Evolutionary conservation across 2,113 vertebrate species (phyloP).

Genomic region (Poecilia latipinna): DNA sequence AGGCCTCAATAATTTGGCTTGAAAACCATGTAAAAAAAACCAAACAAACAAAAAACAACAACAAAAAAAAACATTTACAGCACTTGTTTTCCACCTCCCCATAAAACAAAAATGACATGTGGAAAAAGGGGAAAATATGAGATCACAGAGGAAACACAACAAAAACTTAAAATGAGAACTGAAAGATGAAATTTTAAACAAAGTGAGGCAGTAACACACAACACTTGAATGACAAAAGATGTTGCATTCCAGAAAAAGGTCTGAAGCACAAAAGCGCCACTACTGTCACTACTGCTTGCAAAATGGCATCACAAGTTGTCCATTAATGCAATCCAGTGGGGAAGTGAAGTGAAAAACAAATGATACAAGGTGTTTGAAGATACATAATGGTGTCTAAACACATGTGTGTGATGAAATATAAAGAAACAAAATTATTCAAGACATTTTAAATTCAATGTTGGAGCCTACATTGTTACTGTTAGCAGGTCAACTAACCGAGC

Average conservation of each 20-base stretch:
- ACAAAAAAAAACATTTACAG: conserved; percentile 53
- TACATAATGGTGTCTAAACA: no score
- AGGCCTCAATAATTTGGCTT: conserved; percentile 64
- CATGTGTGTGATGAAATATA: no score
- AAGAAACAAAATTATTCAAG: no score
- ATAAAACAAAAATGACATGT: conserved; percentile 25
- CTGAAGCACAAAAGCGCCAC: no score
- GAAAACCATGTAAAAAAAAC: conserved; percentile 71
- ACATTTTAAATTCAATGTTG: no score
- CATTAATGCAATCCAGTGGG: no score
- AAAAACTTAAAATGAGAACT: conserved; percentile 21
- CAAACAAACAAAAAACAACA: neutral
- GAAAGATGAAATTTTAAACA: conserved; percentile 36
- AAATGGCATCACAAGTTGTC: no score
- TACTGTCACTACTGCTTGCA: no score
- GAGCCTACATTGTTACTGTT: no score
- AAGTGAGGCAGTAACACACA: conserved; percentile 28
- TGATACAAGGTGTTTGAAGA: no score
- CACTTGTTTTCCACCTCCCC: conserved; percentile 64
- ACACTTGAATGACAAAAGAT: conserved; percentile 23
- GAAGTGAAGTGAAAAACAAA: no score
- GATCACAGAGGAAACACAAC: conserved; percentile 3
- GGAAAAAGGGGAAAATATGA: conserved; percentile 20
- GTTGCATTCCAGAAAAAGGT: conserved; percentile 47
- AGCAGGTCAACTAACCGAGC: no score